phyloP scores from a whole-genome alignment of 2,888 invertebrate genomes.

The Volucella zonaria region DNA sequence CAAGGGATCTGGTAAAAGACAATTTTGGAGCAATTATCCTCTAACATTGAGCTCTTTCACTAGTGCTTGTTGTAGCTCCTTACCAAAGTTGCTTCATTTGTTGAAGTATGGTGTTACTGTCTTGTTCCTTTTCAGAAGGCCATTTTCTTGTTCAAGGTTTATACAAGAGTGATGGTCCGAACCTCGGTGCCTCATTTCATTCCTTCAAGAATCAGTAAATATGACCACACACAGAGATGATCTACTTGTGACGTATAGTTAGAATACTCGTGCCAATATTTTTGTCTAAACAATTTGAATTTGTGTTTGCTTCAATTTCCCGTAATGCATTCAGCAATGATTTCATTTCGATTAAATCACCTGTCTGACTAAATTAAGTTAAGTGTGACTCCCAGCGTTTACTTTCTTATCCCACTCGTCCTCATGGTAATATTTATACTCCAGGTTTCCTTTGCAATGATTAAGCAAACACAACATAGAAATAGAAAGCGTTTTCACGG shows the following conservation, averaged over 20 bases:
- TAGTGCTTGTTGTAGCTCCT: no score
- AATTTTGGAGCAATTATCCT: no score
- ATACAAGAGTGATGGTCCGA: no score
- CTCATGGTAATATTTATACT: neutral
- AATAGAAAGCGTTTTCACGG: slow-evolving; percentile 3
- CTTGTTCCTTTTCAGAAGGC: no score
- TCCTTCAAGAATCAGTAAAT: no score
- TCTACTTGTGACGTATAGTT: neutral
- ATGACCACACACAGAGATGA: neutral
- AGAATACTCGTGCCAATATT: neutral
- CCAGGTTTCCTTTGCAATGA: neutral
- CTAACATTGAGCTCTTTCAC: no score
- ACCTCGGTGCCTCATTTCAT: no score
- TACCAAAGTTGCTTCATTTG: no score
- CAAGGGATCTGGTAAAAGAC: no score
- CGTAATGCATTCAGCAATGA: neutral
- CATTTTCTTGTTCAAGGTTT: no score
- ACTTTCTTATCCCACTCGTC: neutral
- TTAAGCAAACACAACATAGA: slow-evolving; percentile 18
- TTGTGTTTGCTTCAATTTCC: neutral
- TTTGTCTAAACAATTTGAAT: neutral
- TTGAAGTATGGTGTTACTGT: no score
- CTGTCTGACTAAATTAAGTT: slow-evolving; percentile 35
- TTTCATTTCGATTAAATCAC: neutral
- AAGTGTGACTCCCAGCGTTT: slow-evolving; percentile 32